Base-by-base conservation (phyloP, 2,113 vertebrate genomes). In the Pluvialis apricaria region DNA sequence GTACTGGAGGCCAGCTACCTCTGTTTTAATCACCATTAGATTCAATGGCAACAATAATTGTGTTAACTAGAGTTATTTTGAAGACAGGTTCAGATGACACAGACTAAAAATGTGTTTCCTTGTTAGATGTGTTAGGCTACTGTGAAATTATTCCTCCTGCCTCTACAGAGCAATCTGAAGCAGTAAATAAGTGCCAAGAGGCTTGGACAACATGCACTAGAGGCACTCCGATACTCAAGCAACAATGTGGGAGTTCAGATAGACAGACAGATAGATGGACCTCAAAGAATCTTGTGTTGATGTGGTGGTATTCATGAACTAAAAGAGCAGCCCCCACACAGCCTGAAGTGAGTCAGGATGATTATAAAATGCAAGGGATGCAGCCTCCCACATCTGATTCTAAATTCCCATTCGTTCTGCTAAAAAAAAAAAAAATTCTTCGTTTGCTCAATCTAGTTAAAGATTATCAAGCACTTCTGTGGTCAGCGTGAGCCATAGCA, bases 271-370 rank as follows among this genome's bases (percentile, higher is more conserved):
- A 77, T 66, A 92, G 96, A 91, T 86, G 95, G 95, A 94, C 92
- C 91, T 93, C 73, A 91, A 54, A 97, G 85, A 96, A 82, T 92
- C 89, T 96, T 93, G 65, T 97, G 94, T 97, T 96, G 95, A 96
- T 97, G 93, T 96, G 86, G 75, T 97, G 96, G 95, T 83, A 97
- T 97, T 97, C 97, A 94, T 96, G 85, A 96, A 82, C 97, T 97
- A 88, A 96, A 96, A 97, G 90, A 97, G 90, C 97, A 97, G 95
- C 96, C 96, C 96, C 95, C 97, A 98, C 97, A 97, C 86, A 97
- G 97, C 94, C 93, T 97, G 91, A 97, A 98, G 92, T 97, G 97
- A 98, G 97, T 98, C 98, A 98, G 97, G 90, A 97, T 98, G 97
- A 98, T 97, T 97, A 98, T 97, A 97, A 98, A 97, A 98, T 96